A percentile compares a stretch with the other conserved stretches of the same genome.
These are phyloP conservation scores for Diplogasteroides magnus DNA, from an alignment of 1,140 invertebrate species.

Conservation along the genomic window DNA sequence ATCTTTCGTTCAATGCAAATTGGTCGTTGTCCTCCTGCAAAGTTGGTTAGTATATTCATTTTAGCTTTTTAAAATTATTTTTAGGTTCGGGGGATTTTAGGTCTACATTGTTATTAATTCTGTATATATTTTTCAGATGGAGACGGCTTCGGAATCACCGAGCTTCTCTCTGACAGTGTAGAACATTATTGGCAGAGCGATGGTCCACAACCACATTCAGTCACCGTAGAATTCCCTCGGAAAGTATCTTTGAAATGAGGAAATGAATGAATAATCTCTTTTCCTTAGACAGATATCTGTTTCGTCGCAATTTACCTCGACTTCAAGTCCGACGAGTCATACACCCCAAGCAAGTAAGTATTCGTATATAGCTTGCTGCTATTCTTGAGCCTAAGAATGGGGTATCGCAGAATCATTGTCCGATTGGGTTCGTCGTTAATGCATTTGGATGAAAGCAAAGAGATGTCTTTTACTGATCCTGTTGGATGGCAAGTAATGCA, in stretches of 20 bases:
- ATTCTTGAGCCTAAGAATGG: neutral
- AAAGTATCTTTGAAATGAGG: conserved; percentile 12
- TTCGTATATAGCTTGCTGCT: neutral
- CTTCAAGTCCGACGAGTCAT: conserved; percentile 24
- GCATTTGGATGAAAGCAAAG: conserved; percentile 14
- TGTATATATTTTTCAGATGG: neutral
- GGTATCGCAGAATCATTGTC: conserved; percentile 15
- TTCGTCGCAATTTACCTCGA: conserved; percentile 23
- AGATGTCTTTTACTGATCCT: conserved; percentile 19
- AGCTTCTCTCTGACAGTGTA: conserved; percentile 13
- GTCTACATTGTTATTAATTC: neutral
- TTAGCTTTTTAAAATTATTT: neutral
- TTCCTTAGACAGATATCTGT: conserved; percentile 16
- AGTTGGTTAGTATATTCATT: conserved; percentile 2
- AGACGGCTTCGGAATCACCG: conserved; percentile 16
- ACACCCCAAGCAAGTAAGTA: conserved; percentile 24
- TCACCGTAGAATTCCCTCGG: conserved; percentile 17
- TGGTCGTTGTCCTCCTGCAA: conserved; percentile 26
- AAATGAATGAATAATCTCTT: neutral
- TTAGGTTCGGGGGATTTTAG: neutral
- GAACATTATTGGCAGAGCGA: conserved; percentile 31
- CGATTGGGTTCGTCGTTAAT: conserved; percentile 20
- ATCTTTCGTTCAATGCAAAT: conserved; percentile 6
- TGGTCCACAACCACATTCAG: conserved; percentile 23
- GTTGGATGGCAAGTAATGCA: conserved; percentile 15